A percentile compares a stretch with the other conserved stretches of the same genome.
phyloP scores from a whole-genome alignment of 1,140 invertebrate genomes.

The Chelonus insularis region DNA sequence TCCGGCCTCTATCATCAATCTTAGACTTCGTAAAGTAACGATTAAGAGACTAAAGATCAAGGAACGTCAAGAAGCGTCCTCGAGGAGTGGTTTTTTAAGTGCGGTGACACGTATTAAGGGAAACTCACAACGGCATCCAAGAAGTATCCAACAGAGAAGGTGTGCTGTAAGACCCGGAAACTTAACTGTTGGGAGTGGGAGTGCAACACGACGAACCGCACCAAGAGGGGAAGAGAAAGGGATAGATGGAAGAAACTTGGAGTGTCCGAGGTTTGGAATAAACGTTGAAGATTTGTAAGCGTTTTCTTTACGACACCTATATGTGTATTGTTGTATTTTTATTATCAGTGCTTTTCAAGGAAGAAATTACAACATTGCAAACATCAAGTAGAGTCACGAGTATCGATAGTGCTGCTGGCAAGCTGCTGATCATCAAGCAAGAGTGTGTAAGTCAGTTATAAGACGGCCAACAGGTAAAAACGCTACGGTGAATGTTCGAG shows the following conservation, averaged over 20 bases:
- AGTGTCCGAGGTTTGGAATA: constrained; percentile 18
- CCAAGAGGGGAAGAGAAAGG: constrained; percentile 23
- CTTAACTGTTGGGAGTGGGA: constrained; percentile 13
- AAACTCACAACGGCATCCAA: neutral
- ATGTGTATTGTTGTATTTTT: neutral
- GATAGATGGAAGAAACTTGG: constrained; percentile 16
- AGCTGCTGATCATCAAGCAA: constrained; percentile 12
- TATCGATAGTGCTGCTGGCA: constrained; percentile 4
- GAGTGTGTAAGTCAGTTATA: constrained; percentile 6
- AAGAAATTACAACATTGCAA: too few relatives aligned
- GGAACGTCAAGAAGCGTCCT: constrained; percentile 18
- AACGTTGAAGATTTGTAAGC: neutral
- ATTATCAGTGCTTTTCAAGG: neutral
- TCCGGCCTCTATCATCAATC: constrained; percentile 28
- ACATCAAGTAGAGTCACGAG: constrained; percentile 9
- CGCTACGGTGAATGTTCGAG: neutral
- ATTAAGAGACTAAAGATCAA: constrained; percentile 13
- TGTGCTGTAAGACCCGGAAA: constrained; percentile 24
- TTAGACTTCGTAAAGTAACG: constrained; percentile 12
- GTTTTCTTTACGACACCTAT: neutral
- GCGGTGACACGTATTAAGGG: constrained; percentile 21
- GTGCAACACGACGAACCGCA: constrained; percentile 18
- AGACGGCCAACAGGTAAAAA: constrained; percentile 10
- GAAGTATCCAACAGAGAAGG: neutral
- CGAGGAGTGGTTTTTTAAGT: constrained; percentile 13